Conservation (phyloP, 2,888 invertebrate genomes). For the Sphaeridia pumilis region DNA sequence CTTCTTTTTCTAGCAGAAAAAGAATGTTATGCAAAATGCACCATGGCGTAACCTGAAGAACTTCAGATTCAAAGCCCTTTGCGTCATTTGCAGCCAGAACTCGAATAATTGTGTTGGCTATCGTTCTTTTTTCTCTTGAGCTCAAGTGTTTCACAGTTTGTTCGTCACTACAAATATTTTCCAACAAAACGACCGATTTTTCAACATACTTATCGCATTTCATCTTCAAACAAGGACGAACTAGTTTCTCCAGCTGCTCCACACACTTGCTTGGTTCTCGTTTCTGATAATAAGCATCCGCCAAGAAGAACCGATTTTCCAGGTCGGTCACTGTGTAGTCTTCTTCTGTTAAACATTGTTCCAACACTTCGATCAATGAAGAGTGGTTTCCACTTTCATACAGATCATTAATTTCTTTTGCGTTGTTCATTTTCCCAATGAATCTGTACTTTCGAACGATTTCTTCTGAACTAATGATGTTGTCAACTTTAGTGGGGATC, state of each 20-base stretch:
- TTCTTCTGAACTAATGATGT: conserved; percentile 44
- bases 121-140: conserved; percentile 17
- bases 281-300: conserved; percentile 19
- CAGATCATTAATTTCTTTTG: conserved; percentile 41
- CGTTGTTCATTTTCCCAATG: conserved; percentile 28
- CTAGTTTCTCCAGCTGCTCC: conserved; percentile 20
- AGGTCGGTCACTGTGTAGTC: conserved; percentile 14
- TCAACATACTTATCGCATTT: conserved; percentile 12
- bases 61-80: conserved; percentile 14
- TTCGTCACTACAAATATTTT: conserved; percentile 18
- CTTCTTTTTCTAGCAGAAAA: conserved; percentile 23
- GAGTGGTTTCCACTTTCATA: conserved; percentile 53
- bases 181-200: conserved; percentile 18
- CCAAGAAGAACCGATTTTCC: conserved; percentile 17
- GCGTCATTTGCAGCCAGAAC: conserved; percentile 25
- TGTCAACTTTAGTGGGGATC: conserved; percentile 18
- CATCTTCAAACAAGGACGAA: conserved; percentile 12
- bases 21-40: conserved; percentile 30
- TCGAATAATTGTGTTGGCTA: conserved; percentile 19
- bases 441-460: conserved; percentile 42
- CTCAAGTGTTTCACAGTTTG: conserved; percentile 4
- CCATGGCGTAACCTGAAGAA: conserved; percentile 24
- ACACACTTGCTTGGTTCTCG: conserved; percentile 19
- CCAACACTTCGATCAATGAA: conserved; percentile 53
- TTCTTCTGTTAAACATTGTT: conserved; percentile 15